Base-by-base conservation (phyloP, 2,113 vertebrate genomes). In the Myiozetetes cayanensis region DNA sequence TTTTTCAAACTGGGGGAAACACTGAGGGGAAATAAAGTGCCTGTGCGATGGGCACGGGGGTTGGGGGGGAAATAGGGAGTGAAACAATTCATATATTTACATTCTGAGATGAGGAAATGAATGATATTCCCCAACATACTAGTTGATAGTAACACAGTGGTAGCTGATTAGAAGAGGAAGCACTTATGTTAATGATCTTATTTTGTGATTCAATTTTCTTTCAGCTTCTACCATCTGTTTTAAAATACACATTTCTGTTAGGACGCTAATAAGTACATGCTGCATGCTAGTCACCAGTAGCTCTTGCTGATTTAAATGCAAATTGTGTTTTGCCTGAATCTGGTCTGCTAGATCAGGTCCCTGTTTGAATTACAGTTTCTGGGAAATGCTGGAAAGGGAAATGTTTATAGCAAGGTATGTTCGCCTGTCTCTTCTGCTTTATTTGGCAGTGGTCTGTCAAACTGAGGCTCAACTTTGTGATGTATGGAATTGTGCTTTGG, bases 161-260 rank as follows among this genome's bases (percentile, higher is more conserved):
- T 91, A 85, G 91, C 87, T 96, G 94, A 96, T 96, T 92, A 96
- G 70, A 75, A 91, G 87, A 92, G 96, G 94, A 97, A 96, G 53
- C 85, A 66, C 82, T 96, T 95, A 97, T 96, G 94, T 75, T 93
- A 93, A 94, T 93, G 68, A 47, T 62, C 37, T 65, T 91, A 93
- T 87, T 96, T 96, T 89, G 81, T 89, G 67, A 93, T 94, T 96
- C 81, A 87, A 87, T 95, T 96, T 92, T 93, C 93, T 95, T 97
- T 96, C 93, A 91, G 28, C 79, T 87, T 85, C 84, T 87, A 79
- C 89, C 95, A 96, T 97, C 95, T 96, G 94, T 79, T 94, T 87
- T 94, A 91, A 94, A 95, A 91, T 79, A 73, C 71, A 65, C 81
- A 74, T 82, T 95, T 92, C 89, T 91, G 41, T 72, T 87, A 76